Evolutionary conservation across 2,113 vertebrate species (phyloP).

Genomic region (Seriola aureovittata): DNA sequence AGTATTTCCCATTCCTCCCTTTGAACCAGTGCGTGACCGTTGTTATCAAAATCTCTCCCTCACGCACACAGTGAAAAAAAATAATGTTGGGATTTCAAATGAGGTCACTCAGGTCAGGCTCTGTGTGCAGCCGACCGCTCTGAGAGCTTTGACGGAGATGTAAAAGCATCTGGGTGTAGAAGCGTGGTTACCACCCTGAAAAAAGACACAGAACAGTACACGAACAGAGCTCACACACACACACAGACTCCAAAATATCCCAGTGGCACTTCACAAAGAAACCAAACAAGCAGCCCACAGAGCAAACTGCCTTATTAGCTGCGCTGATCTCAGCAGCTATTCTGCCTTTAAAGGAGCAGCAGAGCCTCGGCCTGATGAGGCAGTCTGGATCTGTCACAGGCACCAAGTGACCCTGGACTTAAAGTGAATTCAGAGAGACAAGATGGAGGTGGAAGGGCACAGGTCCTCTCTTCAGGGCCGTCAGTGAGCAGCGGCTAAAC

Average conservation of each 20-base stretch:
- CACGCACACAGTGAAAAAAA: neutral
- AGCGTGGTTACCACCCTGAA: conserved; percentile 16
- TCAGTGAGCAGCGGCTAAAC: conserved; percentile 11
- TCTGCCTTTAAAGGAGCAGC: conserved; percentile 43
- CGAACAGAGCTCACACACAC: conserved; percentile 33
- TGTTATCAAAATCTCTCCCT: conserved; percentile 4
- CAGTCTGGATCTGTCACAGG: conserved; percentile 11
- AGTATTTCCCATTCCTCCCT: conserved; percentile 20
- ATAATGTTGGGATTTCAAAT: conserved; percentile 25
- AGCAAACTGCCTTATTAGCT: conserved; percentile 53
- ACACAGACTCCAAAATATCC: conserved; percentile 32
- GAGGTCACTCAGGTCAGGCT: conserved; percentile 35
- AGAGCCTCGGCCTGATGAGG: conserved; percentile 15
- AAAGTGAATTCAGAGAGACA: conserved; percentile 4
- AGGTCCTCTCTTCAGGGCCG: neutral
- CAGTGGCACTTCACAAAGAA: conserved; percentile 41
- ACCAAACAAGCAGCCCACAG: conserved; percentile 46
- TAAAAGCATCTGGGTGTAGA: conserved; percentile 37
- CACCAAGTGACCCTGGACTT: conserved; percentile 12
- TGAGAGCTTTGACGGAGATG: conserved; percentile 23
- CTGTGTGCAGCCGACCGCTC: neutral
- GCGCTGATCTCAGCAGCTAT: conserved; percentile 1
- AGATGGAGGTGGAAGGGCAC: conserved; percentile 13
- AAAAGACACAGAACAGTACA: conserved; percentile 8
- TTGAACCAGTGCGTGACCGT: neutral